Base-by-base conservation (phyloP, 1,140 invertebrate genomes). In the Globodera ellingtonae region DNA sequence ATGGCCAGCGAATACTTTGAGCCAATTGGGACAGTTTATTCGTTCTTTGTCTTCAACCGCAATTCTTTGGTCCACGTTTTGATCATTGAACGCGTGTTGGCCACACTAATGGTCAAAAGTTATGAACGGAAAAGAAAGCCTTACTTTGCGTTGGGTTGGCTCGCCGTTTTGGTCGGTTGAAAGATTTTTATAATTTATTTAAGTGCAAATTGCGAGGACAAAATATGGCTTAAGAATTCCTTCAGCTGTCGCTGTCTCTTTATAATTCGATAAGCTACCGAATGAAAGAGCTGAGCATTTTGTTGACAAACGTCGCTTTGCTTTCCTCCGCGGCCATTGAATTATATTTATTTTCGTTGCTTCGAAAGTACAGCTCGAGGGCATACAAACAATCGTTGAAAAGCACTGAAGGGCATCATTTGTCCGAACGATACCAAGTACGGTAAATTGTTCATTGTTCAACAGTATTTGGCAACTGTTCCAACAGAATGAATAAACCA, bases 401-500 rank as follows among this genome's bases (percentile, higher is more conserved):
- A 48, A 67, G 24, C 24, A 6, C 48, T 18, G 35, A 10, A 47
- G 69, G 59, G 67, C 62, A 77, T 21, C 70, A 48, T 66, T 47
- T 77, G 24, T 67, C 75, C 21, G 75, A 77, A 44, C 65, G 75
- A 70, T 77, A 77, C 69, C 75, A 77, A 50, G 75, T 77, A 62
- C 7, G 62, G 52, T 15, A 75, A 8, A 65, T 35, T 35, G 35
- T 35, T 35, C 35, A 35, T 35, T 35, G 35, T 35, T 35, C 35
- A 35, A 35, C 35, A 35, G 35, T 35, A 35, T 35, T 35, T 35
- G 35, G 35, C 35, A 35, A 35, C 0, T 35, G 35, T 2, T 35
- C 35, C 35, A 35, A 35, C 35, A 35, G 35, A 35, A 35, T 35
- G 35, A 35, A 35, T 35, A 3, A 35, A 35, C 35, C 35, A 35